Evolutionary conservation across 30 jellyfish, hydroid and myxozoan genomes (phyloP).

Genomic region (Aurelia coerulea): DNA sequence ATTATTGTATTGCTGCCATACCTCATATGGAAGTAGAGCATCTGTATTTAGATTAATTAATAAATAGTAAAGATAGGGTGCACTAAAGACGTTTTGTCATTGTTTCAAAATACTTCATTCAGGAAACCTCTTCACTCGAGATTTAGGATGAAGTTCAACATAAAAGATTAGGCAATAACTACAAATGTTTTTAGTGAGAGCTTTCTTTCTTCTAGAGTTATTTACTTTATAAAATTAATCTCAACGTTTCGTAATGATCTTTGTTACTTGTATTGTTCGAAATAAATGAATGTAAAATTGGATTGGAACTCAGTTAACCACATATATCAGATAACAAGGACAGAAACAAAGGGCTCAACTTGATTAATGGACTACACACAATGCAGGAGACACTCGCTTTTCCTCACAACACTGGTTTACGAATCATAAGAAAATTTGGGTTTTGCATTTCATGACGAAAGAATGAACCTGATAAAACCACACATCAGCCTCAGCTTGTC

Average conservation of each 20-base stretch:
- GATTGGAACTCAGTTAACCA: constrained; percentile 45
- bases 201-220: background rate
- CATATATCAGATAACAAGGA: constrained; percentile 39
- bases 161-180: too few species aligned
- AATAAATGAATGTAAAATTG: constrained; percentile 67
- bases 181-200: too few species aligned
- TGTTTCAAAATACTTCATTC: too few species aligned
- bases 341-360: constrained; percentile 18
- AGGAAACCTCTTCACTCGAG: too few species aligned
- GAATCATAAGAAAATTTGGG: background rate
- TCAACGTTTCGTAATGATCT: constrained; percentile 48
- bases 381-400: constrained; percentile 40
- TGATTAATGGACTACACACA: constrained; percentile 57
- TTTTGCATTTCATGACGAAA: constrained; percentile 50
- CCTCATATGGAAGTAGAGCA: too few species aligned
- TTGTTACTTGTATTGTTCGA: constrained; percentile 40
- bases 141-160: too few species aligned
- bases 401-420: constrained; percentile 11
- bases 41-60: too few species aligned
- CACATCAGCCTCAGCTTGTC: constrained; percentile 63
- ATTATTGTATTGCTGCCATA: too few species aligned
- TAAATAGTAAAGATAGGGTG: too few species aligned
- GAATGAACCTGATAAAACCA: constrained; percentile 55
- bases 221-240: constrained; percentile 54
- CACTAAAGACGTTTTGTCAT: too few species aligned